Evolutionary conservation across 2,888 invertebrate species (phyloP), one percentile per base, ranked within the genome.

Genomic region (Ypsolopha sequella): DNA sequence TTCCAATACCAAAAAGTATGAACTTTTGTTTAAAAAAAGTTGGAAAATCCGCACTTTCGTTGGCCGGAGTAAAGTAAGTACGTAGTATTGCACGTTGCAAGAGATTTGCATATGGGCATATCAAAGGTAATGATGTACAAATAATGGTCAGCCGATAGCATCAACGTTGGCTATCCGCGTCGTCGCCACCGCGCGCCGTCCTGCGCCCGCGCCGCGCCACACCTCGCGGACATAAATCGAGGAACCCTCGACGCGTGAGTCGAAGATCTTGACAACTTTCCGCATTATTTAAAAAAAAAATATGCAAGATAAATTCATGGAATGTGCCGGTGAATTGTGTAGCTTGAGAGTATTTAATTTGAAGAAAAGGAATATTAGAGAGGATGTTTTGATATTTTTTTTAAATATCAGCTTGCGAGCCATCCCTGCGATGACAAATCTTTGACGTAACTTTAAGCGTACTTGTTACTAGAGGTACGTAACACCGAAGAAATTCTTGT

Each of bases 91-190:
- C 51, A 39, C 54, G 24, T 43, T 43, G 24, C 24, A 54, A 58
- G 56, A 62, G 60, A 60, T 66, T 60, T 61, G 56, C 63, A 59
- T 57, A 53, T 53, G 10, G 55, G 59, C 55, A 57, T 60, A 63
- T 62, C 58, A 51, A 57, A 61, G 57, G 62, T 65, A 64, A 64
- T 65, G 65, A 64, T 63, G 64, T 60, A 66, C 65, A 65, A 65
- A 65, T 65, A 65, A 65, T 64, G 65, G 62, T 36, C 53, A 51
- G 43, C 48, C 56, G 65, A 65, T 65, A 66, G 53, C 53, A 65
- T 65, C 65, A 55, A 62, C 60, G 59, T 60, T 55, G 57, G 45
- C 50, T 48, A 34, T 52, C 35, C 57, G 55, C 57, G 55, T 54
- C 55, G 58, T 59, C 53, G 65, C 65, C 65, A 55, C 61, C 60